Conservation (phyloP, 35 echinoderm and acorn worm genomes). For the Lytechinus variegatus region DNA sequence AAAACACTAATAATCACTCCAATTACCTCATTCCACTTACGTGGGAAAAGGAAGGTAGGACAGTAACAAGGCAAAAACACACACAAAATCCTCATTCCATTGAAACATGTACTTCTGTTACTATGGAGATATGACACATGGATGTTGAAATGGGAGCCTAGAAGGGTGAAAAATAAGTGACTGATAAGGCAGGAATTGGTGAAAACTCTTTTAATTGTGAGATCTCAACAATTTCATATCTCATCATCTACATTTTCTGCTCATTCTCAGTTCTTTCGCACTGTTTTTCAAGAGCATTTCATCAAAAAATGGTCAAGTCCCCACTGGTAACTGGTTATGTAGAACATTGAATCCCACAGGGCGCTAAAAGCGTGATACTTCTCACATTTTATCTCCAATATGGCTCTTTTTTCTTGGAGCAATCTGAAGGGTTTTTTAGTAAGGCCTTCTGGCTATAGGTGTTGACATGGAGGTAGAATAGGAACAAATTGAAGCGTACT, state of each 20-base stretch:
- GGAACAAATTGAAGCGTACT: background rate
- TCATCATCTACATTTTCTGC: background rate
- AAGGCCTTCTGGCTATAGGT: conserved; percentile 9
- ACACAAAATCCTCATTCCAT: background rate
- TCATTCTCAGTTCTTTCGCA: background rate
- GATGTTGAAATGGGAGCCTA: background rate
- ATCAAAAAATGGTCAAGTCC: background rate
- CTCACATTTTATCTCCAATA: background rate
- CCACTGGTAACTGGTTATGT: background rate
- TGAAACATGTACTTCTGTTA: background rate
- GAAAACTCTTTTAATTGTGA: background rate
- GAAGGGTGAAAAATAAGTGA: background rate
- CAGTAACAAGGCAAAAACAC: background rate
- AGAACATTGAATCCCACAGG: background rate
- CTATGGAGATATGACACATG: background rate
- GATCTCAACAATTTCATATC: background rate
- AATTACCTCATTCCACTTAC: background rate
- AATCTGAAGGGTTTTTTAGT: conserved; percentile 13
- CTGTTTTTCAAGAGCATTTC: background rate
- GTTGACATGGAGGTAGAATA: conserved; percentile 1
- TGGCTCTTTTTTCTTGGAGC: background rate
- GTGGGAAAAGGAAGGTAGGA: background rate
- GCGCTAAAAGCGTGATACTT: background rate
- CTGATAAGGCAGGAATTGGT: background rate
- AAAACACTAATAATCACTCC: background rate